Conservation (phyloP, 2,888 invertebrate genomes). For the Cremastobaeus sp. region DNA sequence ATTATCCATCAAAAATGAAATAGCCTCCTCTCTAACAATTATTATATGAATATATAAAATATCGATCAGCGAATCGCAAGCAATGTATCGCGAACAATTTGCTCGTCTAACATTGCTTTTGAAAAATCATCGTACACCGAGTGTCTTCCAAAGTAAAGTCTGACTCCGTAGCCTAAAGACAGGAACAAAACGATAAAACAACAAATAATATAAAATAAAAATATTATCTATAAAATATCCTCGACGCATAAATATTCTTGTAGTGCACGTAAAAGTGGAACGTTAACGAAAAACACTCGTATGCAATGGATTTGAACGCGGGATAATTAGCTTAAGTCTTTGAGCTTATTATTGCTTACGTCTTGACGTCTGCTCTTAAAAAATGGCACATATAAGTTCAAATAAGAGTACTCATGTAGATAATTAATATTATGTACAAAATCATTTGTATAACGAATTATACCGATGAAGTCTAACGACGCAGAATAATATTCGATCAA, state of each 20-base stretch:
- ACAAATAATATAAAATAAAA: constrained; percentile 5
- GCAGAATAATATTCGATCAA: constrained; percentile 55
- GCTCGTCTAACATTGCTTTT: constrained; percentile 24
- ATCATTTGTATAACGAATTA: constrained; percentile 57
- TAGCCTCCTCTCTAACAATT: neutral
- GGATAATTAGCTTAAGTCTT: constrained; percentile 22
- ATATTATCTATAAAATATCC: neutral
- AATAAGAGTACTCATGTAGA: constrained; percentile 35
- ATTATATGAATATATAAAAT: constrained; percentile 3
- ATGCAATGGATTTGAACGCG: constrained; percentile 33
- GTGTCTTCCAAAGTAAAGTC: constrained; percentile 22
- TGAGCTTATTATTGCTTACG: constrained; percentile 53
- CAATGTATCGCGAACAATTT: constrained; percentile 27
- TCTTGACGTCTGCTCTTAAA: constrained; percentile 31
- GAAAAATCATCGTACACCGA: constrained; percentile 24
- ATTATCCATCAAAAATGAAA: constrained; percentile 14
- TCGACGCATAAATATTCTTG: constrained; percentile 27
- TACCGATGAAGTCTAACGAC: constrained; percentile 61
- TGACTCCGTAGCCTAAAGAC: no score
- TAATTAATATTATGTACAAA: constrained; percentile 56
- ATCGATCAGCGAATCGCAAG: constrained; percentile 21
- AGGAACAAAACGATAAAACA: constrained; percentile 7
- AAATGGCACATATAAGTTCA: constrained; percentile 58
- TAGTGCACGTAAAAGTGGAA: constrained; percentile 27
- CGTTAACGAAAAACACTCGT: constrained; percentile 46